phyloP scores from a whole-genome alignment of 2,888 invertebrate species.

The Dicranocentrus wangi region DNA sequence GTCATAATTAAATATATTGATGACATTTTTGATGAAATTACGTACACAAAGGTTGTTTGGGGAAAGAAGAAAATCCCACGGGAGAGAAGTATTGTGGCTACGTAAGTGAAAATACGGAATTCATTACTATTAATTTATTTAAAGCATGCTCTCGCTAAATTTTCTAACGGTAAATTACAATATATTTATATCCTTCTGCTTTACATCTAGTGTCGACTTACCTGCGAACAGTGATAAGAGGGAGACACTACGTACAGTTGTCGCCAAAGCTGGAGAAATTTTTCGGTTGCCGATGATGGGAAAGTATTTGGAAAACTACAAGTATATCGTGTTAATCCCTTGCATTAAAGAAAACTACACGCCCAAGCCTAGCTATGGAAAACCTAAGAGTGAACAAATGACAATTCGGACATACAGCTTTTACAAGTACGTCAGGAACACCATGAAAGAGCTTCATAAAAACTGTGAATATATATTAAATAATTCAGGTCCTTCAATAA shows the following conservation, averaged over 20 bases:
- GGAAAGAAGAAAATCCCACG: conserved; percentile 53
- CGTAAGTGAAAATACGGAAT: too few species aligned
- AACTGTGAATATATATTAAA: neutral
- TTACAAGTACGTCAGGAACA: conserved; percentile 41
- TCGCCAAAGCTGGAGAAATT: conserved; percentile 45
- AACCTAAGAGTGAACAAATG: conserved; percentile 34
- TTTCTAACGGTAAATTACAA: too few species aligned
- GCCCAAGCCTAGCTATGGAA: conserved; percentile 12
- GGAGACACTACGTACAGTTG: conserved; percentile 21
- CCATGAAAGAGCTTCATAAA: too few species aligned
- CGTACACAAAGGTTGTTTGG: conserved; percentile 57
- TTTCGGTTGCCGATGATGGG: conserved; percentile 58
- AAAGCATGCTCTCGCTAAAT: neutral
- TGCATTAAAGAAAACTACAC: conserved; percentile 54
- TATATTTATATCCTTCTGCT: neutral
- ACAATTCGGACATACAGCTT: conserved; percentile 43
- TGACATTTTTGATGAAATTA: conserved; percentile 63
- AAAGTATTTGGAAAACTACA: conserved; percentile 49
- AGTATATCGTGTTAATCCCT: conserved; percentile 45
- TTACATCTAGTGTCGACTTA: neutral
- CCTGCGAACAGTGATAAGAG: conserved; percentile 28
- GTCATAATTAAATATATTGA: conserved; percentile 44
- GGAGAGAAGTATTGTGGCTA: conserved; percentile 54
- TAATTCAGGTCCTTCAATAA: neutral
- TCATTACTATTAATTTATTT: conserved; percentile 6